Conservation (phyloP, 2,113 vertebrate genomes). For the Hippocampus mohnikei region DNA sequence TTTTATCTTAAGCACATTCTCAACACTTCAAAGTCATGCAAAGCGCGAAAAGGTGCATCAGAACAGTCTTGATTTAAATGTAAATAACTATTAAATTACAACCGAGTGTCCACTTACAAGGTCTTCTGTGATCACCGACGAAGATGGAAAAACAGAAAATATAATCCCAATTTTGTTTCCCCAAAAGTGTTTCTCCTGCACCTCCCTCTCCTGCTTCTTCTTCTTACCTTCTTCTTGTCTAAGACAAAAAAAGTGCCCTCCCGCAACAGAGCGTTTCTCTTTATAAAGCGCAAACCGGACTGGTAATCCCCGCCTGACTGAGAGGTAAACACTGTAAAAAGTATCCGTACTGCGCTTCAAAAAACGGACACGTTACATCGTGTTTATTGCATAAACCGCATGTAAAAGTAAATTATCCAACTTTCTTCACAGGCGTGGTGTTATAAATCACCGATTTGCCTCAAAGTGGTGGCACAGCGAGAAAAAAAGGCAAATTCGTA, state of each 20-base stretch:
- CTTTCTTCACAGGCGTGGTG: neutral
- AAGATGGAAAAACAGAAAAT: neutral
- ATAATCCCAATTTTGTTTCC: neutral
- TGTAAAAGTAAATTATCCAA: neutral
- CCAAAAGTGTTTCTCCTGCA: neutral
- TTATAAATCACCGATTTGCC: neutral
- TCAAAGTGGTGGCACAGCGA: no score
- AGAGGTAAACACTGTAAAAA: constrained; percentile 24
- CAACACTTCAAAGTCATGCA: neutral
- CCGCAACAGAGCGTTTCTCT: fast-evolving
- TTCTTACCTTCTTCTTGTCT: neutral
- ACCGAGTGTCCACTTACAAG: neutral
- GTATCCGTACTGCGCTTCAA: neutral
- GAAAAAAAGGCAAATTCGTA: neutral
- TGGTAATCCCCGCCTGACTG: neutral
- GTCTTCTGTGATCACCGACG: neutral
- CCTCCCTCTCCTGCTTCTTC: neutral
- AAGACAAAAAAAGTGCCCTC: no score
- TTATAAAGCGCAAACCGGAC: constrained; percentile 18
- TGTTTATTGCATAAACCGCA: neutral
- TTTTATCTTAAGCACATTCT: neutral
- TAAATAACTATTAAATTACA: neutral
- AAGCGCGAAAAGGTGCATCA: neutral
- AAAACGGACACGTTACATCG: neutral
- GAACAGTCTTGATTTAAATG: neutral